Evolutionary conservation across 2,797 vertebrate species (phyloP), one percentile per base, ranked within the genome.

Genomic region (Acridotheres tristis): DNA sequence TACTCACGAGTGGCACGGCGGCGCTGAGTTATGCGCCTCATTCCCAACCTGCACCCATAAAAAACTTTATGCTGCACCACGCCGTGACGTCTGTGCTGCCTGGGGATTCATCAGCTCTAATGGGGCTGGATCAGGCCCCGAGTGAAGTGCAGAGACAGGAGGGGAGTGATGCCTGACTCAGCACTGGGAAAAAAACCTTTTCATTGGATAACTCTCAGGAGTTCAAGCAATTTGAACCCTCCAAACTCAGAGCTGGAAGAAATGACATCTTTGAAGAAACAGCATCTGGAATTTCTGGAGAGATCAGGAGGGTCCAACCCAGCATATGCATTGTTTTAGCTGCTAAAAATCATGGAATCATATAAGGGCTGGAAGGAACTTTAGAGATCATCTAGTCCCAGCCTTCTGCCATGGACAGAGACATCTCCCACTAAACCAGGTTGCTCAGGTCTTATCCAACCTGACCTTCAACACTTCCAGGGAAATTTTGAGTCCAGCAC

Each of bases 61-160:
- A 97, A 97, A 96, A 95, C 95, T 95, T 97, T 94, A 97, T 96
- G 90, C 89, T 43, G 89, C 72, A 72, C 90, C 94, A 81, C 0
- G 10, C 79, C 2, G 11, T 92, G 92, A 94, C 69, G 43, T 95
- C 93, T 78, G 68, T 7, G 57, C 92, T 72, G 1, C 7, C 80
- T 26, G 69, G 84, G 88, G 85, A 92, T 78, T 83, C 90, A 95
- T 91, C 94, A 88, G 94, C 89, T 63, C 76, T 80, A 51, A 54
- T 63, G 85, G 90, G 43, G 72, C 36, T 48, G 91, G 82, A 88
- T 74, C 74, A 67, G 86, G 72, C 88, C 92, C 47, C 18, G 15
- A 34, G 86, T 3, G 72, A 82, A 77, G 47, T 3, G 47, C 42
- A 7, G 68, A 2, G 0, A 11, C 66, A 1, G 10, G 58, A 63